These are phyloP conservation scores for Nomada flava DNA, from an alignment of 2,888 invertebrate species.

Conservation along the genomic window DNA sequence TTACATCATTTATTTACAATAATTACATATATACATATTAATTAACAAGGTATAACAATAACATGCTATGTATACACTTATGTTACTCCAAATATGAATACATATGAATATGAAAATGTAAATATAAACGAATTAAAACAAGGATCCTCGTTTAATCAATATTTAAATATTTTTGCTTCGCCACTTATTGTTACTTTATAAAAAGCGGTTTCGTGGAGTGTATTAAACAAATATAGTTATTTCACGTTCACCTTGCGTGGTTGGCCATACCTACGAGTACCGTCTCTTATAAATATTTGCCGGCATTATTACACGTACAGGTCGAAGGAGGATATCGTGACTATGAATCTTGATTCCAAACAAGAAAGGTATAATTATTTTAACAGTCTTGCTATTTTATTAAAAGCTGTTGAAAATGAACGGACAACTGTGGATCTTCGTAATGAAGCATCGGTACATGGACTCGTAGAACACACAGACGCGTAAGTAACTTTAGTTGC, in stretches of 20 bases:
- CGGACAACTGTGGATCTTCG: constrained; percentile 88
- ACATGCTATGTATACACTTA: not conserved
- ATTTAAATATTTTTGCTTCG: no score
- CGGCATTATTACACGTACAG: not conserved
- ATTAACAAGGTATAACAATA: not conserved
- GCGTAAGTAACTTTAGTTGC: constrained; percentile 85
- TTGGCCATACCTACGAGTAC: constrained; percentile 24
- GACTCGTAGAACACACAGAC: constrained; percentile 87
- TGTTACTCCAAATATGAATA: not conserved
- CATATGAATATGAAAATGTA: no score
- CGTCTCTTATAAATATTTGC: not conserved
- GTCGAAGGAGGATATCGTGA: constrained; percentile 29
- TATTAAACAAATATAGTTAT: constrained; percentile 5
- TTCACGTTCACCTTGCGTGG: not conserved
- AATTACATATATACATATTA: not conserved
- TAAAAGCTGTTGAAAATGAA: constrained; percentile 87
- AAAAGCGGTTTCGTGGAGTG: not conserved
- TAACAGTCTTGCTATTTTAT: constrained; percentile 87
- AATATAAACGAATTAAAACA: not conserved
- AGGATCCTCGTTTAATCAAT: no score
- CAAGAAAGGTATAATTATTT: constrained; percentile 84
- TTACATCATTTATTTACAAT: not conserved
- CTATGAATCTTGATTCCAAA: constrained; percentile 34
- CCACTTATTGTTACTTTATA: no score
- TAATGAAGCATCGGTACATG: constrained; percentile 88